phyloP scores from a whole-genome alignment of 2,797 vertebrate genomes.

The Ctenopoma multispine region DNA sequence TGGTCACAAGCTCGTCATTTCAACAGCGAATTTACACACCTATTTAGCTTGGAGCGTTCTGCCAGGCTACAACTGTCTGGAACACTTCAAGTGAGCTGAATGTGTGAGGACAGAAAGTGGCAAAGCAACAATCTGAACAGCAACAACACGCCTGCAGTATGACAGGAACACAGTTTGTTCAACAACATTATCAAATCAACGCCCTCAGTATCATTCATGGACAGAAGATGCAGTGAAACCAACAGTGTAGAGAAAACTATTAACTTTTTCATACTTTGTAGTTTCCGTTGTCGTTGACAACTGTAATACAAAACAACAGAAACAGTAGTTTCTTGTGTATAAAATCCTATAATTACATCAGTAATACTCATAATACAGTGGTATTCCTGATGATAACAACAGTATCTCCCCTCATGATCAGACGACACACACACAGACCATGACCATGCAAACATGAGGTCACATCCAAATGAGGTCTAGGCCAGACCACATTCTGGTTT shows the following conservation, averaged over 20 bases:
- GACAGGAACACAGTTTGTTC: conserved; percentile 31
- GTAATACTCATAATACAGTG: no score
- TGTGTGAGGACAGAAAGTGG: conserved; percentile 47
- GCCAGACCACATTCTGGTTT: conserved; percentile 29
- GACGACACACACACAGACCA: neutral
- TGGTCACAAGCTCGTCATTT: neutral
- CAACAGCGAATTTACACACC: conserved; percentile 3
- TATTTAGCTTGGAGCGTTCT: conserved; percentile 5
- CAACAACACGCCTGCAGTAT: neutral
- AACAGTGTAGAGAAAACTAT: neutral
- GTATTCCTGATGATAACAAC: neutral
- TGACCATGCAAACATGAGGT: conserved; percentile 6
- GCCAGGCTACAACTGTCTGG: conserved; percentile 4
- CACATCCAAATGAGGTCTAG: conserved; percentile 38
- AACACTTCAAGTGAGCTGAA: conserved; percentile 17
- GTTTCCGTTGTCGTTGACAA: no score
- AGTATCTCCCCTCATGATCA: neutral
- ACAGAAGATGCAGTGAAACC: neutral
- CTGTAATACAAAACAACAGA: no score
- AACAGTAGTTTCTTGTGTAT: no score
- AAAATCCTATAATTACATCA: no score
- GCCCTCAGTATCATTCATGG: neutral
- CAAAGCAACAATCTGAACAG: conserved; percentile 47
- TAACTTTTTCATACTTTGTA: no score
- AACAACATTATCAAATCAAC: neutral